A percentile compares a stretch with the other conserved stretches of the same genome.
phyloP scores from a whole-genome alignment of 2,888 invertebrate genomes.

The Ichneumoninae sp. region DNA sequence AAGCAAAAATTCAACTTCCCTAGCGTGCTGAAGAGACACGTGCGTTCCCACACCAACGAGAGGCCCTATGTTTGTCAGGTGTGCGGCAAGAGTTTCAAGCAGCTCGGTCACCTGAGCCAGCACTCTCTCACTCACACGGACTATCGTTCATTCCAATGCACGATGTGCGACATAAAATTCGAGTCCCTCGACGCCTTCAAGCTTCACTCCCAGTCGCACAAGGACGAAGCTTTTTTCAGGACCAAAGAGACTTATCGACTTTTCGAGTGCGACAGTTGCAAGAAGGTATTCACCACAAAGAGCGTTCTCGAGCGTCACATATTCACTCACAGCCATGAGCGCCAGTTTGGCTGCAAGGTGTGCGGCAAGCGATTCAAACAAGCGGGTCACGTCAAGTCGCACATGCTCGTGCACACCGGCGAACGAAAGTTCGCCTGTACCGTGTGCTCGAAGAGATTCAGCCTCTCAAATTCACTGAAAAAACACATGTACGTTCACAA shows the following conservation, averaged over 20 bases:
- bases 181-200: constrained; percentile 74
- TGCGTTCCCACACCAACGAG: constrained; percentile 79
- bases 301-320: constrained; percentile 85
- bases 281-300: constrained; percentile 85
- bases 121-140: constrained; percentile 78
- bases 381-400: constrained; percentile 84
- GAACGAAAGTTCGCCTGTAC: constrained; percentile 85
- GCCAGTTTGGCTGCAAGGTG: constrained; percentile 84
- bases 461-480: constrained; percentile 83
- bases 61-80: constrained; percentile 77
- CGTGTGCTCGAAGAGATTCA: constrained; percentile 85
- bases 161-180: constrained; percentile 73
- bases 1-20: constrained; percentile 77
- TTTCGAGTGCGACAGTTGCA: constrained; percentile 84
- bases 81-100: constrained; percentile 79
- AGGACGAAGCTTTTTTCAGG: constrained; percentile 60
- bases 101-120: constrained; percentile 78
- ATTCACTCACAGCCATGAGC: constrained; percentile 84
- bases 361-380: constrained; percentile 85
- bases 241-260: constrained; percentile 72
- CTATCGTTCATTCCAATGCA: constrained; percentile 76
- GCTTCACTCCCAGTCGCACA: constrained; percentile 72
- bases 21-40: constrained; percentile 78
- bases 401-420: constrained; percentile 85
- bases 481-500: constrained; percentile 85